Base-by-base conservation (phyloP, 2,797 vertebrate genomes). In the Parotocinclus haroldoi region DNA sequence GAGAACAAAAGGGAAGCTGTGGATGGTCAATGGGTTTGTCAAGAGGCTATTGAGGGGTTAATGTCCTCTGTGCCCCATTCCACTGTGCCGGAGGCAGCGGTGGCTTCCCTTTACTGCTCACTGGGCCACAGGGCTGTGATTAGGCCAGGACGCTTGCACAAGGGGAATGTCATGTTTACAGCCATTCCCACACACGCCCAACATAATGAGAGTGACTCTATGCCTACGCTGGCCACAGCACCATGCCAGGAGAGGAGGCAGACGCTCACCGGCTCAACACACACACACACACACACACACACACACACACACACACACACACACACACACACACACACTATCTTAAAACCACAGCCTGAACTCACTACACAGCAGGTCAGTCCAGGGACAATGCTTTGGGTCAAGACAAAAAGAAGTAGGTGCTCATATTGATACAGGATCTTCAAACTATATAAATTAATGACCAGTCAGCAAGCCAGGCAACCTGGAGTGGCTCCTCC, bases 121-220 rank as follows among this genome's bases (percentile, higher is more conserved):
- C 83, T 86, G 85, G 85, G 83, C 68, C 76, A 73, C 77, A 91
- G 85, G 83, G 80, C 82, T 89, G 84, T 89, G 78, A 91, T 92
- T 91, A 89, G 74, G 81, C 78, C 69, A 73, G 80, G 75, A 79
- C 76, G 74, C 81, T 71, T 51, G 61, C 72, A 73, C 60, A 65
- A 76, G 70, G 75, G 80, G 85, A 86, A 88, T 87, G 81, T 85
- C 81, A 85, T 87, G 86, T 89, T 88, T 88, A 84, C 82, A 75
- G 79, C 79, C 68, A 80, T 87, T 89, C 88, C 87, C 83, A 87
- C 78, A 90, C 84, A 89, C 86, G 85, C 87, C 86, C 88, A 86
- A 64, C 58, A 66, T 76, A 74, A 73, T 74, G 62, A 74, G 71
- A 61, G 58, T 62, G 44, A 59, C 73, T 55, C 63, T 40, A 58